Base-by-base conservation (phyloP, 2,888 invertebrate genomes). In the Stenoptilia bipunctidactyla region DNA sequence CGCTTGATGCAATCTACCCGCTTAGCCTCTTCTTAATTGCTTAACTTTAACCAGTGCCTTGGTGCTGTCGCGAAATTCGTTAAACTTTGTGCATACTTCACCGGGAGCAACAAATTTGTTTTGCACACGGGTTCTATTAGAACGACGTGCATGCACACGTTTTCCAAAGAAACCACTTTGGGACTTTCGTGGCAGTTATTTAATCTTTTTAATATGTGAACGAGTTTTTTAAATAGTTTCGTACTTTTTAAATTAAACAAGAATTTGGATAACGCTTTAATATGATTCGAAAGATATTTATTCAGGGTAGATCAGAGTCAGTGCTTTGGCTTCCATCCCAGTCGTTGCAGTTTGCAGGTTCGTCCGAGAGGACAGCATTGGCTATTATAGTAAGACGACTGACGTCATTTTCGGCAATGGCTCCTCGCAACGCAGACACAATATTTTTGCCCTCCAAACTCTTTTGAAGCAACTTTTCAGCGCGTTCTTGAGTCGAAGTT, bases 21-120 rank as follows among this genome's bases (percentile, higher is more conserved):
- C 66, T 68, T 65, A 66, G 69, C 61, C 69, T 65, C 74, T 72
- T 73, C 74, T 73, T 82, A 82, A 82, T 80, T 83, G 72, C 76
- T 69, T 70, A 73, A 82, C 74, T 83, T 83, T 67, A 66, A 62
- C 61, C 63, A 52, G 59, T 55, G 55, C 61, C 59, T 66, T 65
- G 53, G 53, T 20, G 20, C 20, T 65, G 69, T 67, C 68, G 58
- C 58, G 52, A 57, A 60, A 62, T 68, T 69, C 66, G 65, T 70
- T 70, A 61, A 67, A 72, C 58, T 75, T 70, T 49, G 61, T 53
- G 62, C 66, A 66, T 72, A 67, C 61, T 65, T 69, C 59, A 68
- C 61, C 44, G 52, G 45, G 47, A 55, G 58, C 61, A 57, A 63
- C 49, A 55, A 30, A 30, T 30, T 30, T n/a, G 50, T 38, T 37